Conservation (phyloP, 2,113 vertebrate species). For the Tetrax tetrax region DNA sequence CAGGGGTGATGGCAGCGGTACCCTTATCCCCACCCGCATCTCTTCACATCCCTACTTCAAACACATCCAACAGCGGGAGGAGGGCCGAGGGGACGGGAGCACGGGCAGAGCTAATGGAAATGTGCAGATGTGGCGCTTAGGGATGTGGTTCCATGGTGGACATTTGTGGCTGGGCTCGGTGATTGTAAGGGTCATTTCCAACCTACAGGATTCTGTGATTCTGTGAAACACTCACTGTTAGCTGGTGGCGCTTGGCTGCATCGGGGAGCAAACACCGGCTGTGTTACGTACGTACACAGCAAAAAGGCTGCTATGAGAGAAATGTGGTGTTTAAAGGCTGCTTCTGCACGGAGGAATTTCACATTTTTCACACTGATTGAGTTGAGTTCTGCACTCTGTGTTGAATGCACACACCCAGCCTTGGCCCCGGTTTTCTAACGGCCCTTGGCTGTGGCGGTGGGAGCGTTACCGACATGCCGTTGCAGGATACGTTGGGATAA, state of each 20-base stretch:
- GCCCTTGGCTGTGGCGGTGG: not conserved
- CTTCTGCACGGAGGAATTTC: not conserved
- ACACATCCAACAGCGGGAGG: accelerated
- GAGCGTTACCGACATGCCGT: accelerated
- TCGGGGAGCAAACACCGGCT: not conserved
- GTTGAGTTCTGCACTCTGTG: not conserved
- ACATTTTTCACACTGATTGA: not conserved
- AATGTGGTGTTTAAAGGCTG: not conserved
- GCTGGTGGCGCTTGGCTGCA: not conserved
- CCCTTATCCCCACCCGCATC: too few relatives aligned
- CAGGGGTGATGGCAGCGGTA: not conserved
- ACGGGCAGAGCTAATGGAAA: not conserved
- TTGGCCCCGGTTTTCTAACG: accelerated
- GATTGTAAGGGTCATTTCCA: too few relatives aligned
- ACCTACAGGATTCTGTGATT: too few relatives aligned
- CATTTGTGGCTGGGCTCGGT: too few relatives aligned
- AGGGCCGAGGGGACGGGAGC: not conserved
- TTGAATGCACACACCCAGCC: not conserved
- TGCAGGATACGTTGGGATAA: not conserved
- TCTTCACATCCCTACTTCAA: not conserved
- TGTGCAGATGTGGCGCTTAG: too few relatives aligned
- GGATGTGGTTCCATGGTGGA: too few relatives aligned
- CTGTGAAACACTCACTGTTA: too few relatives aligned
- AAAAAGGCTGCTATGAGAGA: not conserved
- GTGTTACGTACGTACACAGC: not conserved